These are phyloP conservation scores for Atlantisia rogersi DNA, from an alignment of 2,113 vertebrate species.

Conservation along the genomic window DNA sequence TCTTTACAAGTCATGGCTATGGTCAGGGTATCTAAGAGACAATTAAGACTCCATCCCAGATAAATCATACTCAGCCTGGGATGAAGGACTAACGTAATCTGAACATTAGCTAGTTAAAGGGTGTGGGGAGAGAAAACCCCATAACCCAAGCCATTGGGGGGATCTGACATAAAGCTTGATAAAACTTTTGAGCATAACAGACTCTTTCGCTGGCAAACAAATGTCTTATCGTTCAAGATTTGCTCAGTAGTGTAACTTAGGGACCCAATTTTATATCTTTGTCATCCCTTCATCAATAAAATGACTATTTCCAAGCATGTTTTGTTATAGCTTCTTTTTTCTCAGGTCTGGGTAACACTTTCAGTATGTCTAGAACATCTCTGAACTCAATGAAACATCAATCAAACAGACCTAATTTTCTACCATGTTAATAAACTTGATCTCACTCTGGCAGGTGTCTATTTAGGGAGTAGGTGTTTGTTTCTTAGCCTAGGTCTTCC, in stretches of 20 bases:
- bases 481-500: not conserved
- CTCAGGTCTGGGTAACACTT: not conserved
- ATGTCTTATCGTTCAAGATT: accelerated
- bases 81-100: not conserved
- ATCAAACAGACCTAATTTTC: not conserved
- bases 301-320: not conserved
- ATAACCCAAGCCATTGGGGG: not conserved
- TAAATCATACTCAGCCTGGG: not conserved
- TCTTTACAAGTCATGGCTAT: not conserved
- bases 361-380: not conserved
- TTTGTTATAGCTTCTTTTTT: not conserved
- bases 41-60: not conserved
- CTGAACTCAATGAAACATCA: not conserved
- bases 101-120: not conserved
- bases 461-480: not conserved
- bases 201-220: not conserved
- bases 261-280: not conserved
- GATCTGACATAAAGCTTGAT: not conserved
- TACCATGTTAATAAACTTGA: not conserved
- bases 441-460: not conserved
- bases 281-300: not conserved
- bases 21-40: not conserved
- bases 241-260: not conserved
- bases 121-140: accelerated
- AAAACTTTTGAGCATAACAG: not conserved